Evolutionary conservation across 2,888 invertebrate species (phyloP), one percentile per base, ranked within the genome.

Genomic region (Rhamnusium bicolor): DNA sequence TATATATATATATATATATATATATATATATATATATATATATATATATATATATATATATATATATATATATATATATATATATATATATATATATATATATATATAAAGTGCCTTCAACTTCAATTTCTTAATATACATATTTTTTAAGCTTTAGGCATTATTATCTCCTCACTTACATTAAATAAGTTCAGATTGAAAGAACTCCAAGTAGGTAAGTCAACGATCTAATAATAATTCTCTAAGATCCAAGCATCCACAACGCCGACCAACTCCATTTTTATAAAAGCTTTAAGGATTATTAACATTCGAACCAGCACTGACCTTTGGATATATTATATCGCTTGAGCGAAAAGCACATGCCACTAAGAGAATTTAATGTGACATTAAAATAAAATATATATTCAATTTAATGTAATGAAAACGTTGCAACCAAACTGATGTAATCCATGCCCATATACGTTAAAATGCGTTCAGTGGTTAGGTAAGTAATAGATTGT

Each of bases 401-500:
- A 65, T 47, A 53, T 53, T 12, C 65, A 65, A 65, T 65, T 53
- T 65, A 65, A 32, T 53, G 65, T 32, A 65, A 65, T 53, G 53
- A 65, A 29, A 53, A 18, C 19, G 53, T 19, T 65, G 65, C 32
- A 53, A 53, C 53, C 54, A 53, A 65, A 65, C 27, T 53, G 69
- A 49, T 29, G 69, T 40, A 69, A 51, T 69, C 69, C 61, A 58
- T 40, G 53, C 12, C 61, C 53, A 61, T 69, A 69, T 61, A 60
- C 18, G 60, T 53, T 53, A 32, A 53, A 69, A 69, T 61, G 68
- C 19, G 49, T 51, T 60, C 24, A 54, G 62, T 46, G 62, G 69
- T 69, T 69, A 62, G 62, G 54, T 69, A 69, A 69, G 69, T 69
- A 73, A 71, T 71, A 74, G 74, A 74, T 74, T 77, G 75, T 75